A percentile compares a stretch with the other conserved stretches of the same genome.
These are phyloP conservation scores for Acipenser oxyrinchus DNA, from an alignment of 2,797 vertebrate genomes.

Conservation along the genomic window DNA sequence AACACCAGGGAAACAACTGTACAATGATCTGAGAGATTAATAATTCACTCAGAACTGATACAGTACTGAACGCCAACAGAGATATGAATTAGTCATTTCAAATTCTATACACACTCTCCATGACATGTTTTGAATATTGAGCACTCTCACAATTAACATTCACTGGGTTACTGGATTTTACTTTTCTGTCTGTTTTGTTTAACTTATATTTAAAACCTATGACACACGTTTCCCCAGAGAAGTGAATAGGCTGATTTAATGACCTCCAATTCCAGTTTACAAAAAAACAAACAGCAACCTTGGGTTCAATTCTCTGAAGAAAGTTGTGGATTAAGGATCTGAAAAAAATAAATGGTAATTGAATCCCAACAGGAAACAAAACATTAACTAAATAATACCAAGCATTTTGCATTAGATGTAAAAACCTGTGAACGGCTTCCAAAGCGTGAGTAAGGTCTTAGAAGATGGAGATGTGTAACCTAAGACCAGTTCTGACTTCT, in stretches of 20 bases:
- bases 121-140: neutral
- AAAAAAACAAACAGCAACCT: slow-evolving; percentile 35
- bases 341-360: slow-evolving; percentile 29
- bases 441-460: slow-evolving; percentile 1
- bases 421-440: neutral
- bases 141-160: slow-evolving; percentile 42
- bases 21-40: too few relatives aligned
- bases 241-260: slow-evolving; percentile 59
- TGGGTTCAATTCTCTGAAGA: slow-evolving; percentile 49
- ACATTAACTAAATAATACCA: slow-evolving; percentile 15
- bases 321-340: slow-evolving; percentile 25
- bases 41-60: too few relatives aligned
- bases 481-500: neutral
- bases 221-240: slow-evolving; percentile 27
- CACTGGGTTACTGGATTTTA: slow-evolving; percentile 39
- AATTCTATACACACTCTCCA: neutral
- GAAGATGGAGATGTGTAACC: neutral
- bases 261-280: slow-evolving; percentile 51
- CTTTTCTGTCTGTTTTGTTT: slow-evolving; percentile 46
- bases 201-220: slow-evolving; percentile 52
- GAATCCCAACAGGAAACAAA: slow-evolving; percentile 26
- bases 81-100: too few relatives aligned
- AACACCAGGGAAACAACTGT: too few relatives aligned
- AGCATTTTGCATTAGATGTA: neutral
- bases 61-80: too few relatives aligned